Evolutionary conservation across 2,113 vertebrate genomes (phyloP).

Genomic region (Eptatretus burgeri): DNA sequence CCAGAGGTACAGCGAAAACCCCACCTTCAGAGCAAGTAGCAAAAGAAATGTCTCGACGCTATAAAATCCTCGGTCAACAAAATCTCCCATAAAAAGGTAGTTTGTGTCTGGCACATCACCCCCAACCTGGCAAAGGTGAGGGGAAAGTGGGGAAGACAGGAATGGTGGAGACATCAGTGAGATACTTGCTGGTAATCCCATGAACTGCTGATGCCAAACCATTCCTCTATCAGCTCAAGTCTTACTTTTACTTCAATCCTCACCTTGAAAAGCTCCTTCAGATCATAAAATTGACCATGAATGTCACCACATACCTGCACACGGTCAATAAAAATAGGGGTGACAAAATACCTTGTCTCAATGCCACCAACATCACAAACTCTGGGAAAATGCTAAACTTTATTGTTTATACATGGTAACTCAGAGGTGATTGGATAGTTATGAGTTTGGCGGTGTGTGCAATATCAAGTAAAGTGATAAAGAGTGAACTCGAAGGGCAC

Average conservation of each 20-base stretch:
- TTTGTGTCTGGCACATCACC: constrained; percentile 77
- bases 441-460: no score
- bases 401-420: no score
- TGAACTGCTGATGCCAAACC: not conserved
- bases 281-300: constrained; percentile 72
- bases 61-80: constrained; percentile 74
- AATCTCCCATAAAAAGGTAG: constrained; percentile 86
- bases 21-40: constrained; percentile 56
- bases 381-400: no score
- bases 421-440: no score
- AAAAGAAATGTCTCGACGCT: constrained; percentile 73
- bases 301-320: constrained; percentile 65
- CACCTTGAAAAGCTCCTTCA: constrained; percentile 69
- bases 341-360: no score
- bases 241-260: constrained; percentile 15
- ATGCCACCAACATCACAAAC: no score
- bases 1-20: not conserved
- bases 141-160: not conserved
- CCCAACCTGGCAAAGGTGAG: constrained; percentile 26
- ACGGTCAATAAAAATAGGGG: not conserved
- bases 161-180: not conserved
- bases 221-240: no score
- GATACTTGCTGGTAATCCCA: not conserved
- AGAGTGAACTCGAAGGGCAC: no score
- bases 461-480: no score